Evolutionary conservation across 2,888 invertebrate genomes (phyloP).

Genomic region (Drosophila buzzatii): DNA sequence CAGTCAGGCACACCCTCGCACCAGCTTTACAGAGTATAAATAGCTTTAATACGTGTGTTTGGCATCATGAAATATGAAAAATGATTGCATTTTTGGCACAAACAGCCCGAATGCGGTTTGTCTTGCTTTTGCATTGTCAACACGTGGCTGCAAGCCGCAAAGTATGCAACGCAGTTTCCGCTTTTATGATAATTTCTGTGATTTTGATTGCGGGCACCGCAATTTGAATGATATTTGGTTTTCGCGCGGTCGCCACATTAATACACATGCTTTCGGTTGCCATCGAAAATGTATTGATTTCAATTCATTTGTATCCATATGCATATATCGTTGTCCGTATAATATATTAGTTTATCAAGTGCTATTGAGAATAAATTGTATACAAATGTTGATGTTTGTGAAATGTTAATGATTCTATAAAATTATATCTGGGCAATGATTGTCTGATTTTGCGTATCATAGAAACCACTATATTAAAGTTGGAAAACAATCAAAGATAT

Average conservation of each 20-base stretch:
- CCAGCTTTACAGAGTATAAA: conserved; percentile 18
- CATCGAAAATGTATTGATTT: background rate
- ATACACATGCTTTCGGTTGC: conserved; percentile 15
- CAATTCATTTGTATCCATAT: background rate
- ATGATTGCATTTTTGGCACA: conserved; percentile 66
- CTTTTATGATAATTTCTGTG: conserved; percentile 29
- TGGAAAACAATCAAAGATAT: background rate
- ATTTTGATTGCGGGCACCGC: conserved; percentile 66
- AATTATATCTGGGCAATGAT: background rate
- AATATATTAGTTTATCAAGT: background rate
- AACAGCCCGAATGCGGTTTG: conserved; percentile 58
- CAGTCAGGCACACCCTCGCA: background rate
- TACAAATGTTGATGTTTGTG: background rate
- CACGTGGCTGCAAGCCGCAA: conserved; percentile 57
- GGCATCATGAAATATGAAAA: conserved; percentile 40
- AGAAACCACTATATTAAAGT: background rate
- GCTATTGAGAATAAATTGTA: background rate
- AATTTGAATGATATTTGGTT: conserved; percentile 74
- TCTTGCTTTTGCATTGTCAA: conserved; percentile 54
- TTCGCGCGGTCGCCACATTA: conserved; percentile 40
- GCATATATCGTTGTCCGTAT: background rate
- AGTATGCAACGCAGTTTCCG: conserved; percentile 42
- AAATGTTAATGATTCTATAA: background rate
- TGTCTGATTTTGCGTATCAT: background rate
- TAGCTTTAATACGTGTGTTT: conserved; percentile 3